Evolutionary conservation across 2,888 invertebrate species (phyloP).

Genomic region (Eilema caniola): DNA sequence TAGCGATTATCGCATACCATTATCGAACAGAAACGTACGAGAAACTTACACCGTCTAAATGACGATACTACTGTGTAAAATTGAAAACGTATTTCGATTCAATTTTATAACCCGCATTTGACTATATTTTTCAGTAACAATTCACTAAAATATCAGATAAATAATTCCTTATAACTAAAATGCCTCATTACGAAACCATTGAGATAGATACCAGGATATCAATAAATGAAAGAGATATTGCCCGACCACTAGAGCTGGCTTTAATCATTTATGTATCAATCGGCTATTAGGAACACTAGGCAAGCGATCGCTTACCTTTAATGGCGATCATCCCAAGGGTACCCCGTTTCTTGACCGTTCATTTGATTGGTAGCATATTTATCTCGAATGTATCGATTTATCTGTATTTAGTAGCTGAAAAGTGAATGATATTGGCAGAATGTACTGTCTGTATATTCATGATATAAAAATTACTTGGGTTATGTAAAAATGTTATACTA

Average conservation of each 20-base stretch:
- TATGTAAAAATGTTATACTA: too few species aligned
- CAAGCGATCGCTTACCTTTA: neutral
- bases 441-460: neutral
- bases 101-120: too few species aligned
- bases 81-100: too few species aligned
- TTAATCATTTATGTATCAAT: constrained; percentile 11
- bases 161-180: too few species aligned
- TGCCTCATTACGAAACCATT: too few species aligned
- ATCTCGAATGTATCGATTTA: neutral
- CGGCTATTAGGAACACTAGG: neutral
- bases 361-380: constrained; percentile 11
- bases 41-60: too few species aligned
- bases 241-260: neutral
- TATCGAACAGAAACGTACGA: too few species aligned
- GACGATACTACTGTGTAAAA: too few species aligned
- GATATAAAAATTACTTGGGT: too few species aligned
- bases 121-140: too few species aligned
- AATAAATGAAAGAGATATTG: neutral
- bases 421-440: neutral
- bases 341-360: constrained; percentile 4
- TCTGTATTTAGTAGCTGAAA: neutral
- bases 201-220: constrained; percentile 7
- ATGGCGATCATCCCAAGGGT: neutral
- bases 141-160: too few species aligned
- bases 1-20: too few species aligned